Conservation (phyloP, 2,797 vertebrate species). For the Eupleurogrammus muticus region DNA sequence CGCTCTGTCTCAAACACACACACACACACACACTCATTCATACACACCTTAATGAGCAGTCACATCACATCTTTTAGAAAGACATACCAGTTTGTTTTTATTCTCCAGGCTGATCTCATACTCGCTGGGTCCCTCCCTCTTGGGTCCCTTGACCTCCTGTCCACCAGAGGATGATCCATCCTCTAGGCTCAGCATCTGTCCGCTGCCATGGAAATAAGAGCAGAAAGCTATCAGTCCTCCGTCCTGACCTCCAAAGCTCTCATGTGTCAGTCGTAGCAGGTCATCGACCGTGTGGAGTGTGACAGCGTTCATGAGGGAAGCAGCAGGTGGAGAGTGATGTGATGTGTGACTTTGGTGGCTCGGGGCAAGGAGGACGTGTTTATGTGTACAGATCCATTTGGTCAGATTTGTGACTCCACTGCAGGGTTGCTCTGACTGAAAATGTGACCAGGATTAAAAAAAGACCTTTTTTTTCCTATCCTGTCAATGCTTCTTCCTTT, state of each 20-base stretch:
- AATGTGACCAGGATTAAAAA: constrained; percentile 19
- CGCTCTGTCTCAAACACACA: constrained; percentile 10
- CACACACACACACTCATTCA: constrained; percentile 7
- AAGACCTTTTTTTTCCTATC: not conserved
- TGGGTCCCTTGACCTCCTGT: constrained; percentile 72
- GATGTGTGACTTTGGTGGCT: constrained; percentile 39
- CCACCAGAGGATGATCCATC: constrained; percentile 75
- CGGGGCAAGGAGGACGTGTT: constrained; percentile 48
- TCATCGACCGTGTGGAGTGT: constrained; percentile 44
- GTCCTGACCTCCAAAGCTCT: constrained; percentile 48
- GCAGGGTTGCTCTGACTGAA: constrained; percentile 31
- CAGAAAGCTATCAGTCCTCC: constrained; percentile 50
- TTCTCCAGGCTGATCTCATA: constrained; percentile 81
- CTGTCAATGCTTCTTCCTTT: not conserved
- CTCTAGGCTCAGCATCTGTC: constrained; percentile 80
- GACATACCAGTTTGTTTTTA: constrained; percentile 81
- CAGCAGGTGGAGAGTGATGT: constrained; percentile 39
- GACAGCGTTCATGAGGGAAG: constrained; percentile 37
- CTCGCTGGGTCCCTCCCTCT: constrained; percentile 81
- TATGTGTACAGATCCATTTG: constrained; percentile 51
- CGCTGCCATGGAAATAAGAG: constrained; percentile 59
- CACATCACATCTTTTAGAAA: not conserved
- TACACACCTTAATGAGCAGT: not conserved
- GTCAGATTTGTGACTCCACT: constrained; percentile 37
- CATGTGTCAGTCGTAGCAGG: constrained; percentile 27